Evolutionary conservation across 2,888 invertebrate species (phyloP).

Genomic region (Himalopsyche japonica): DNA sequence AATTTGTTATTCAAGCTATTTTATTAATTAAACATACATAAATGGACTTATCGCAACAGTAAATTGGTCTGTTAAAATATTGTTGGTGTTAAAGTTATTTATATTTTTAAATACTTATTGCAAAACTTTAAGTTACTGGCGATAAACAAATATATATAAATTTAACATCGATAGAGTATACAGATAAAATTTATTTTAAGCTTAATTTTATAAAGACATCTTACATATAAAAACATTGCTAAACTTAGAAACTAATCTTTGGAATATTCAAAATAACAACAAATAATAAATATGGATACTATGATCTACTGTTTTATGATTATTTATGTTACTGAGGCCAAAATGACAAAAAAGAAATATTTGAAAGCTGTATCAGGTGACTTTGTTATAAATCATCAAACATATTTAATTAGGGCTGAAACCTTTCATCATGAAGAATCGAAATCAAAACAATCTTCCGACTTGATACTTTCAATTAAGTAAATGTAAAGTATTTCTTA

Average conservation of each 20-base stretch:
- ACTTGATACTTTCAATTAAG: too few relatives aligned
- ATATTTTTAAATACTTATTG: background rate
- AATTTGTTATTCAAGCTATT: background rate
- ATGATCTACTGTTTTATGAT: background rate
- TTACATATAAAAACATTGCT: background rate
- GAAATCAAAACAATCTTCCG: too few relatives aligned
- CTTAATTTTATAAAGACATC: background rate
- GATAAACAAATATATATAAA: background rate
- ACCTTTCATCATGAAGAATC: too few relatives aligned
- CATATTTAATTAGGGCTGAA: too few relatives aligned
- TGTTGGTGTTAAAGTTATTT: background rate
- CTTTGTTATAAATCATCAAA: too few relatives aligned
- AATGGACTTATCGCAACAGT: background rate
- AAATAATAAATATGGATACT: background rate
- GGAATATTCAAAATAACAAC: background rate
- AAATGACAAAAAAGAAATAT: too few relatives aligned
- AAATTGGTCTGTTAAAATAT: background rate
- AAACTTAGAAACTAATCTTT: background rate
- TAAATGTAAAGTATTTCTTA: too few relatives aligned
- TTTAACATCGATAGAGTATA: background rate
- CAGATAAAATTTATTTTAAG: background rate
- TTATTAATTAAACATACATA: background rate
- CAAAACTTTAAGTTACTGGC: background rate
- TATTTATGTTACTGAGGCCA: too few relatives aligned
- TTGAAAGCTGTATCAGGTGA: too few relatives aligned